Evolutionary conservation across 2,797 vertebrate genomes (phyloP), one percentile per base, ranked within the genome.

Genomic region (Knipowitschia caucasica): DNA sequence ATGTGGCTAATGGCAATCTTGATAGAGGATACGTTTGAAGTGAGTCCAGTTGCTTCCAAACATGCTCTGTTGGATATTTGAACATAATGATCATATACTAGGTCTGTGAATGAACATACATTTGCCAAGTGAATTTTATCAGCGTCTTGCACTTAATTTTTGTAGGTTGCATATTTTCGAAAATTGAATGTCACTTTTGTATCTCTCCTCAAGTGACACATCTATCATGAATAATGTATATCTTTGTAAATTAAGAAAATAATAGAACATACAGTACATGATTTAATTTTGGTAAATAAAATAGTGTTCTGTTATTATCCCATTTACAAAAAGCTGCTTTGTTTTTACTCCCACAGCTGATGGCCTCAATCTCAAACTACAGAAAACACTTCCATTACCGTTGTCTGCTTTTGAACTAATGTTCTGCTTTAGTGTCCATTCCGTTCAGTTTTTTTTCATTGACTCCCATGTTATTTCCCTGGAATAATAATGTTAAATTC

Each of bases 371-470:
- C 29, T 51, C 50, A 25, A 17, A 53, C 50, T 51, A 39, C 44
- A 49, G 23, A 10, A 53, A 50, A 46, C 55, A 45, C n/a, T 49
- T 12, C 29, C 44, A 50, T 73, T 67, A 71, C 38, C 54, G 31
- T 33, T 34, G 49, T 23, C 54, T 34, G 36, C 40, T 67, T 71
- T 38, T 35, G 8, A 15, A 18, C 53, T 67, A 67, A 77, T 74
- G 62, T 15, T 45, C 53, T 44, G 62, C 62, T 38, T 57, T 55
- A 42, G 30, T 64, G 63, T 50, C 55, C 40, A 68, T 56, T 59
- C 55, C 65, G 62, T 70, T 52, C 51, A 45, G 38, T 76, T 57
- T 66, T 74, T 68, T 35, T 24, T 34, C 35, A 59, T 66, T 67
- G 63, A 54, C 20, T 35, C 55, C 5, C 24, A 52, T 34, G 21